Conservation (phyloP, 2,888 invertebrate genomes). For the Pemphredon lugubris region DNA sequence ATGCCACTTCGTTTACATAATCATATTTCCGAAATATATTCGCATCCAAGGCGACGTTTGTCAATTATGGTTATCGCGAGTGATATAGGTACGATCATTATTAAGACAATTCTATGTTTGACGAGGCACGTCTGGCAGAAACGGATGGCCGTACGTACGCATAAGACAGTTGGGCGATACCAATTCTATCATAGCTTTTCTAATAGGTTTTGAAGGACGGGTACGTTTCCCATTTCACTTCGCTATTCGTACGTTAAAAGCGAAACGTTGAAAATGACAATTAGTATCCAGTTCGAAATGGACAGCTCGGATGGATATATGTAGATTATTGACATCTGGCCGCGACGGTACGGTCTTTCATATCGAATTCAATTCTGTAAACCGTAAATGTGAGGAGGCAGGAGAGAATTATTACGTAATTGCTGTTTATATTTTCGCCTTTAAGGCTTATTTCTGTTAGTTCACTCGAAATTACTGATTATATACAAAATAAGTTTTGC, state of each 20-base stretch:
- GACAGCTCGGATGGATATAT: conserved; percentile 32
- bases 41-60: too few relatives aligned
- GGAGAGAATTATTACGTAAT: too few relatives aligned
- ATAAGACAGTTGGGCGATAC: too few relatives aligned
- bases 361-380: not conserved
- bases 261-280: conserved; percentile 51
- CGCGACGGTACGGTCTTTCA: conserved; percentile 30
- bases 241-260: conserved; percentile 36
- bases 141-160: too few relatives aligned
- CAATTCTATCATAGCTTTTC: too few relatives aligned
- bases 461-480: too few relatives aligned
- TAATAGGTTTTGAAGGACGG: conserved; percentile 51
- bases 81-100: not conserved
- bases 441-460: too few relatives aligned
- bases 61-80: not conserved
- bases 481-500: too few relatives aligned
- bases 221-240: conserved; percentile 44
- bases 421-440: too few relatives aligned
- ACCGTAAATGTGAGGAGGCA: too few relatives aligned
- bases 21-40: too few relatives aligned
- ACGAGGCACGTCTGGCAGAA: not conserved
- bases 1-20: too few relatives aligned
- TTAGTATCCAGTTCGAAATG: conserved; percentile 50
- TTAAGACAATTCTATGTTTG: not conserved
- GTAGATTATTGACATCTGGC: conserved; percentile 45